Evolutionary conservation across 1,140 invertebrate genomes (phyloP).

Genomic region (Helicorthomorpha holstii): DNA sequence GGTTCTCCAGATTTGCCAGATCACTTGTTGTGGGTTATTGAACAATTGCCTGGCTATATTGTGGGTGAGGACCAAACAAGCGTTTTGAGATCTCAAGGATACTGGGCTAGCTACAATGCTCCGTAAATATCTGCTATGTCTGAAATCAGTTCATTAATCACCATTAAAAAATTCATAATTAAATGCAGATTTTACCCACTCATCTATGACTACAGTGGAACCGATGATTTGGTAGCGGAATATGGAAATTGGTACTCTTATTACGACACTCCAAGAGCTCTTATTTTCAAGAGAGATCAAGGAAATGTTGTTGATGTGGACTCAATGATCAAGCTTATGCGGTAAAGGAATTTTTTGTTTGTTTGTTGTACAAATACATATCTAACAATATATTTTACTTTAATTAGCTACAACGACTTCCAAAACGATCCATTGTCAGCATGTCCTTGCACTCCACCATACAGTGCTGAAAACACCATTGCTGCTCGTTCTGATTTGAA

Average conservation of each 20-base stretch:
- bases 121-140: slow-evolving; percentile 29
- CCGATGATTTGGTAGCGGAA: slow-evolving; percentile 33
- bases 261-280: slow-evolving; percentile 41
- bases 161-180: not conserved
- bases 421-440: slow-evolving; percentile 44
- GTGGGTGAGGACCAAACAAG: slow-evolving; percentile 48
- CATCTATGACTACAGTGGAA: slow-evolving; percentile 39
- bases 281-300: slow-evolving; percentile 43
- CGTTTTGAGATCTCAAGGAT: slow-evolving; percentile 42
- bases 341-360: slow-evolving; percentile 17
- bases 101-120: slow-evolving; percentile 62
- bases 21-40: slow-evolving; percentile 52
- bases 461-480: slow-evolving; percentile 51
- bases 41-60: slow-evolving; percentile 56
- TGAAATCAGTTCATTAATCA: not conserved
- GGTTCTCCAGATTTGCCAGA: slow-evolving; percentile 27
- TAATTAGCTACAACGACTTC: slow-evolving; percentile 47
- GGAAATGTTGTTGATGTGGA: slow-evolving; percentile 32
- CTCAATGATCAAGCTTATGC: slow-evolving; percentile 42
- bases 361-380: not conserved
- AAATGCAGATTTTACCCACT: slow-evolving; percentile 35
- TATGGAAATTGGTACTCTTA: slow-evolving; percentile 56
- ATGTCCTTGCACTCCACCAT: slow-evolving; percentile 52
- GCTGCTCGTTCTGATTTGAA: slow-evolving; percentile 51
- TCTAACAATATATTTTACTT: slow-evolving; percentile 1